phyloP scores from a whole-genome alignment of 2,797 vertebrate species.

The Bradypodion ventrale region DNA sequence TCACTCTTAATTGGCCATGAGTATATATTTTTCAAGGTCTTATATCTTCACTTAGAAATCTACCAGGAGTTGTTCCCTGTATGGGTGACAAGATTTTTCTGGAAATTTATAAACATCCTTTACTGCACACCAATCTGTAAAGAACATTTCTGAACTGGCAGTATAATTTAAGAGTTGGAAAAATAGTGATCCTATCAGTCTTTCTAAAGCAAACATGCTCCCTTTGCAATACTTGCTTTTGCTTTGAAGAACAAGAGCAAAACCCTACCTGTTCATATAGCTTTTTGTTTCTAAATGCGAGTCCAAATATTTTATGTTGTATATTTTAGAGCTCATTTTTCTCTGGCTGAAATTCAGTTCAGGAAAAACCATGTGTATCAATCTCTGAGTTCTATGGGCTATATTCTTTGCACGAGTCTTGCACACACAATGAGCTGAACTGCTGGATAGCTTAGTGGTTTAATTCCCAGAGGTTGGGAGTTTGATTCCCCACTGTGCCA shows the following conservation, averaged over 20 bases:
- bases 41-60: neutral
- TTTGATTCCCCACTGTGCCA: too few relatives aligned
- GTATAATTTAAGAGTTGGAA: neutral
- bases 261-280: neutral
- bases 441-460: too few relatives aligned
- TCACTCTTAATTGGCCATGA: slow-evolving; percentile 1
- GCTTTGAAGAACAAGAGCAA: neutral
- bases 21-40: neutral
- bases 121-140: neutral
- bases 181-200: slow-evolving; percentile 1
- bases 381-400: too few relatives aligned
- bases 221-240: neutral
- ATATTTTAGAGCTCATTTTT: neutral
- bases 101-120: slow-evolving; percentile 1
- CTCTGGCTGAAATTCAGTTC: neutral
- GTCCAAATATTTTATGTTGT: neutral
- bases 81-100: neutral
- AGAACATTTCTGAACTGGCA: neutral
- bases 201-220: neutral
- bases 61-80: neutral
- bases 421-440: too few relatives aligned
- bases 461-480: too few relatives aligned
- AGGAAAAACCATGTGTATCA: too few relatives aligned
- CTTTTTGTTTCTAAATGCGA: neutral
- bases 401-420: too few relatives aligned